phyloP scores from a whole-genome alignment of 2,888 invertebrate species.

The Athrips mouffetella region DNA sequence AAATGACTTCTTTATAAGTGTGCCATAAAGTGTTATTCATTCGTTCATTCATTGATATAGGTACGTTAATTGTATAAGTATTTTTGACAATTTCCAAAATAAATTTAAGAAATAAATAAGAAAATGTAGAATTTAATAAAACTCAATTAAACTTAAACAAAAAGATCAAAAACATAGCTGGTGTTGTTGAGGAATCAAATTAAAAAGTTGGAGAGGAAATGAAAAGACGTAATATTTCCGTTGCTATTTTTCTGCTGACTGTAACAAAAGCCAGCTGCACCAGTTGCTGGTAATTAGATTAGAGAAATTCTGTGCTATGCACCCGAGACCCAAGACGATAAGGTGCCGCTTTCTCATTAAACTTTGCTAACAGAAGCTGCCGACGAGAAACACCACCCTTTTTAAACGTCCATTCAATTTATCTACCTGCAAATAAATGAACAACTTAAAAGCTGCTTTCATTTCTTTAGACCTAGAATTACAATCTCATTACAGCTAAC shows the following conservation, averaged over 20 bases:
- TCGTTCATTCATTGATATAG: no score
- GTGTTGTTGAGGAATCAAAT: background rate
- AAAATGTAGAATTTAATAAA: background rate
- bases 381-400: conserved; percentile 36
- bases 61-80: no score
- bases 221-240: conserved; percentile 21
- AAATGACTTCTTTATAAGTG: no score
- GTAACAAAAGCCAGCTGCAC: conserved; percentile 34
- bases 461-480: background rate
- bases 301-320: conserved; percentile 43
- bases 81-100: no score
- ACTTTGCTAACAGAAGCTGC: conserved; percentile 45
- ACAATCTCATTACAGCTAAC: background rate
- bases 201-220: conserved; percentile 15
- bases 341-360: conserved; percentile 49
- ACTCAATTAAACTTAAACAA: no score
- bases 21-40: no score
- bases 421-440: conserved; percentile 25
- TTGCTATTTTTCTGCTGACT: conserved; percentile 34
- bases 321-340: conserved; percentile 40
- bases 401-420: conserved; percentile 39
- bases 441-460: background rate
- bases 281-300: conserved; percentile 52
- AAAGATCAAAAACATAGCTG: background rate
- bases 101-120: background rate